phyloP scores from a whole-genome alignment of 2,113 vertebrate genomes.

The Plectropomus leopardus region DNA sequence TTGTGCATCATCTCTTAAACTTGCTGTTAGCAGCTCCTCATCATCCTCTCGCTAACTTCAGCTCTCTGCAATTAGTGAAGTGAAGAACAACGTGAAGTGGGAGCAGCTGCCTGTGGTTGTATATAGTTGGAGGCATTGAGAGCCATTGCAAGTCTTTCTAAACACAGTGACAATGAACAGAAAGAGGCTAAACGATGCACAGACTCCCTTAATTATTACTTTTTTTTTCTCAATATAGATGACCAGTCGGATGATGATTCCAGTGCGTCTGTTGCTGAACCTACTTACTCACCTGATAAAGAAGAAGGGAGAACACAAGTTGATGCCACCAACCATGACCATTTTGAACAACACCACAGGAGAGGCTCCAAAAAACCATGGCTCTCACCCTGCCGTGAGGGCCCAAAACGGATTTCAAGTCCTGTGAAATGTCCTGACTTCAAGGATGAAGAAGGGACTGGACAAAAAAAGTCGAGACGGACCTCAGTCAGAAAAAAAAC shows the following conservation, averaged over 20 bases:
- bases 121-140: background rate
- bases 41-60: constrained; percentile 2
- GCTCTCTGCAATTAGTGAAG: background rate
- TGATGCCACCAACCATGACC: background rate
- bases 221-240: constrained; percentile 47
- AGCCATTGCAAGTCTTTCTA: background rate
- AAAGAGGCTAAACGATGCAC: background rate
- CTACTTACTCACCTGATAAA: constrained; percentile 50
- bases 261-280: constrained; percentile 58
- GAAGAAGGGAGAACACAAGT: constrained; percentile 50
- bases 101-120: constrained; percentile 14
- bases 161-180: background rate
- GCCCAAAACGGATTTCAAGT: constrained; percentile 24
- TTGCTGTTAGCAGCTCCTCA: background rate
- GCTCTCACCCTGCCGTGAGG: constrained; percentile 52
- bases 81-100: constrained; percentile 1
- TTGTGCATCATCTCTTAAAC: background rate
- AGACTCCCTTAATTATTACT: background rate
- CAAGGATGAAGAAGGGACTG: background rate
- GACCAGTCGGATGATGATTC: constrained; percentile 71
- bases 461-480: constrained; percentile 38
- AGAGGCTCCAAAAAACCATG: constrained; percentile 37
- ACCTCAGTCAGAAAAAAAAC: constrained; percentile 46
- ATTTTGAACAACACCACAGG: constrained; percentile 1
- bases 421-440: constrained; percentile 42